phyloP scores from a whole-genome alignment of 2,113 vertebrate genomes.

The Phrynosoma platyrhinos region DNA sequence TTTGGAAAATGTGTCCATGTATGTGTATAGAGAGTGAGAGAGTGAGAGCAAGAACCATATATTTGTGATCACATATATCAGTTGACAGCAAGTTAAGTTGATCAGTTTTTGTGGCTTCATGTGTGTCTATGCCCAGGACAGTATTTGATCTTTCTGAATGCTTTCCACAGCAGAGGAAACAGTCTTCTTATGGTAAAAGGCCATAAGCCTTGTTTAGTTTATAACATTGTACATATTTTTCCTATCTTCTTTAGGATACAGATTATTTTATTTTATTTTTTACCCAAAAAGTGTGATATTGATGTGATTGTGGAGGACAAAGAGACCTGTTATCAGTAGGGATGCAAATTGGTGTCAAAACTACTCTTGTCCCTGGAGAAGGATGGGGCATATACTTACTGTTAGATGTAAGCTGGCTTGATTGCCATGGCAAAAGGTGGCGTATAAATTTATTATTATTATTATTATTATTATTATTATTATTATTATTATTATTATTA shows the following conservation, averaged over 20 bases:
- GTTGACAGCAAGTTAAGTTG: conserved; percentile 18
- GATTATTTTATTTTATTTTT: neutral
- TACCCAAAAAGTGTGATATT: too few species aligned
- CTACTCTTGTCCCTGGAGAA: too few species aligned
- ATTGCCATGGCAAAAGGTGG: too few species aligned
- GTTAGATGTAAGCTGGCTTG: too few species aligned
- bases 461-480: too few species aligned
- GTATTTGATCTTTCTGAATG: conserved; percentile 61
- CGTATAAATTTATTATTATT: too few species aligned
- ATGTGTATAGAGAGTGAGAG: neutral
- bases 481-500: too few species aligned
- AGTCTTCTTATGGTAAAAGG: conserved; percentile 41
- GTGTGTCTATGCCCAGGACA: conserved; percentile 38
- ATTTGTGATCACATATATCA: conserved; percentile 54
- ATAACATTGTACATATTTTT: conserved; percentile 56
- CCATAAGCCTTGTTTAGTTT: conserved; percentile 42
- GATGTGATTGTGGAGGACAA: neutral
- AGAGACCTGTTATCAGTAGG: conserved; percentile 45
- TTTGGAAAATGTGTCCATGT: neutral
- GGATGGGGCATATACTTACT: too few species aligned
- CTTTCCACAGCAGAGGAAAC: conserved; percentile 53
- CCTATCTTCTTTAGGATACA: conserved; percentile 42
- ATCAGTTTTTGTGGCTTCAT: conserved; percentile 43
- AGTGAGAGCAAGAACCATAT: conserved; percentile 51
- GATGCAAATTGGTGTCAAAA: too few species aligned